Base-by-base conservation (phyloP, 2,888 invertebrate species). In the Tuberolachnus salignus region DNA sequence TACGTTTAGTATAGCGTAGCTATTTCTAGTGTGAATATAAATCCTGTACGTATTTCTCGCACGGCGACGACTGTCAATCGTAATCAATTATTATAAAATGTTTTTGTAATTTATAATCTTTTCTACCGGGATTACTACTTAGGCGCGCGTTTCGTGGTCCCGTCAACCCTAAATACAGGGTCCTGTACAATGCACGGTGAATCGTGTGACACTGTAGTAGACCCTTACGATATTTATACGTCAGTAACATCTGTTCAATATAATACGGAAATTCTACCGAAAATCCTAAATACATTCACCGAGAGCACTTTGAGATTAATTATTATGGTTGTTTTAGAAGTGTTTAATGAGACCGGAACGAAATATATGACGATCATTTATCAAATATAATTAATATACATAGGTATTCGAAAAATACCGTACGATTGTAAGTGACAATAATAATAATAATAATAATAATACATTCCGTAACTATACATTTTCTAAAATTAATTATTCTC, bases 121-220 rank as follows among this genome's bases (percentile, higher is more conserved):
- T 72, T 61, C 49, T 61, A 49, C 19, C 11, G 61, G 72, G 72
- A 72, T 72, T 72, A 34, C 34, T 34, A n/a, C n/a, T n/a, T n/a
- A 72, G 72, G 49, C 49, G 72, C 61, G 44, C 34, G 6, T 61
- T 61, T 72, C 72, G 34, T 61, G 61, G 61, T 14, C 72, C 49
- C 19, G 72, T 72, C 72, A 72, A 49, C 72, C 72, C 72, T 72
- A 61, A 72, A 61, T 72, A 71, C 71, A n/a, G 71, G 71, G 71
- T 55, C n/a, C n/a, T 19, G 19, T 66, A 66, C 23, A 66, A 46
- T 49, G n/a, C 23, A 46, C 71, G 8, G 44, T 44, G 44, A 23
- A 44, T 44, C 16, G 4, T 46, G 46, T 59, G 71, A 46, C 57
- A 71, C 46, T 44, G 59, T 59, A 23, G 59, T 59, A 23, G 21